phyloP scores from a whole-genome alignment of 1,140 invertebrate species.

The Maconellicoccus hirsutus region DNA sequence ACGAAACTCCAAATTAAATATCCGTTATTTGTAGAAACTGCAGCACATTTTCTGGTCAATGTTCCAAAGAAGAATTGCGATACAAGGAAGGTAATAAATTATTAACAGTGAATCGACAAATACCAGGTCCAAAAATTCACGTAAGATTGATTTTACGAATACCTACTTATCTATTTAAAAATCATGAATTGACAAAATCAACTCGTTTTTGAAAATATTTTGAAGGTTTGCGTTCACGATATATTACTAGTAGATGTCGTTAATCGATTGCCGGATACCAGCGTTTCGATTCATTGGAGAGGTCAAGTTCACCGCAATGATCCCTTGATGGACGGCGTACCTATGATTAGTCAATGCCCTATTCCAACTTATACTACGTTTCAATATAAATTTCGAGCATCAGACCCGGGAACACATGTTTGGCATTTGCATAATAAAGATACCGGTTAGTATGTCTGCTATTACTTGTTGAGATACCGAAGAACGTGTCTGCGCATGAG shows the following conservation, averaged over 20 bases:
- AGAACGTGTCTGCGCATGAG: no score
- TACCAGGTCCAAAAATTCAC: constrained; percentile 72
- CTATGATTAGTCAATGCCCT: constrained; percentile 74
- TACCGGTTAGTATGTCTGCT: not conserved
- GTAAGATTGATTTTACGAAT: constrained; percentile 33
- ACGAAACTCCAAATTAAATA: not conserved
- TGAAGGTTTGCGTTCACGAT: constrained; percentile 69
- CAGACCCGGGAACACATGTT: constrained; percentile 56
- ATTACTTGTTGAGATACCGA: no score
- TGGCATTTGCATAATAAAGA: constrained; percentile 41
- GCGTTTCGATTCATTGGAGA: constrained; percentile 68
- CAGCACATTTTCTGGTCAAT: not conserved
- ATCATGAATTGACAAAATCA: not conserved
- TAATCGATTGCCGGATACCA: constrained; percentile 59
- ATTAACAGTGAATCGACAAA: constrained; percentile 61
- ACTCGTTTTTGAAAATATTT: constrained; percentile 1
- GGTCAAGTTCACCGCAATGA: constrained; percentile 64
- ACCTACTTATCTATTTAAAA: not conserved
- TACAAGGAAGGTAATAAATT: constrained; percentile 46
- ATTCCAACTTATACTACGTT: constrained; percentile 67
- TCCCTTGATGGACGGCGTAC: constrained; percentile 74
- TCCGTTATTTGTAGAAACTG: not conserved
- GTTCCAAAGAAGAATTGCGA: not conserved
- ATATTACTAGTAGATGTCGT: constrained; percentile 70
- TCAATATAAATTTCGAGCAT: constrained; percentile 64